Percentiles rank a stretch among this genome's conserved stretches.
phyloP scores from a whole-genome alignment of 2,113 vertebrate species.

The Otus sunia region DNA sequence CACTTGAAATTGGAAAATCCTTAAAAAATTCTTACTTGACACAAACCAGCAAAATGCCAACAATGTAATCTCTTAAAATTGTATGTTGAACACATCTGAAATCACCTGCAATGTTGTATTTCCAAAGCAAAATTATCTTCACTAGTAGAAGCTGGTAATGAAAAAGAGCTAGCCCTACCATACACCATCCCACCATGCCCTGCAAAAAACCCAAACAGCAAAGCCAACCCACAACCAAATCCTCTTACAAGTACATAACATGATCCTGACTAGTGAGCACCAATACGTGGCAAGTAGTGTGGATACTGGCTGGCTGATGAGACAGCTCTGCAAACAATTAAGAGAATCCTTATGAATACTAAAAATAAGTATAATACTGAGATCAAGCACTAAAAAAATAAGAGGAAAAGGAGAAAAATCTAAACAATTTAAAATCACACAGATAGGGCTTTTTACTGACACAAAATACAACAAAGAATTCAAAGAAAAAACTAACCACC shows the following conservation, averaged over 20 bases:
- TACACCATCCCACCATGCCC: too few species aligned
- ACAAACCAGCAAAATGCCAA: background rate
- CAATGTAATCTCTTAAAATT: too few species aligned
- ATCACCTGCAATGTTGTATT: background rate
- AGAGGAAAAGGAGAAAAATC: background rate
- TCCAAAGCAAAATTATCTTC: background rate
- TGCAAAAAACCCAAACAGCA: background rate
- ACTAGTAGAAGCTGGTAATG: background rate
- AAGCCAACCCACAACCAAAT: background rate
- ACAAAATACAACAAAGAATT: background rate
- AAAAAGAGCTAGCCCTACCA: background rate
- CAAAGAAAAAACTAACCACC: background rate
- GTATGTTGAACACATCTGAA: background rate
- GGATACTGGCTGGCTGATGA: background rate
- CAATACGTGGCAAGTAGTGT: fast-evolving
- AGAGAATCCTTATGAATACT: background rate
- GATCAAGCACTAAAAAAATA: background rate
- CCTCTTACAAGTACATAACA: fast-evolving
- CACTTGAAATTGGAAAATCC: background rate
- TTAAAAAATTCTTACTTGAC: background rate
- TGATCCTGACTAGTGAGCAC: background rate
- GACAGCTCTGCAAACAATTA: background rate
- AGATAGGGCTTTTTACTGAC: background rate
- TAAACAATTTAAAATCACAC: background rate
- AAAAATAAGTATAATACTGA: background rate